Evolutionary conservation across 2,888 invertebrate genomes (phyloP), one percentile per base, ranked within the genome.

Genomic region (Aelia acuminata): DNA sequence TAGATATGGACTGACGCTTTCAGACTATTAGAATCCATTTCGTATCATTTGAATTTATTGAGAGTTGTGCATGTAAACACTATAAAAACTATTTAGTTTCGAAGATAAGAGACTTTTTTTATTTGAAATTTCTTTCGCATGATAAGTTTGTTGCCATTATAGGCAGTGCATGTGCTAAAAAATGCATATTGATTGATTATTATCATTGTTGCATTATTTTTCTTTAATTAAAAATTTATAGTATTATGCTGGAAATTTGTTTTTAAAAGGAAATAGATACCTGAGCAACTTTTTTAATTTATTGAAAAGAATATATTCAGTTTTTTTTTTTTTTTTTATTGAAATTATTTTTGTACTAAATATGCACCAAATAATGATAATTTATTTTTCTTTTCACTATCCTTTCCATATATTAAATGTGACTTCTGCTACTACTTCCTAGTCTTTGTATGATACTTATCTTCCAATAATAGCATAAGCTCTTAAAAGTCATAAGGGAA

Each of bases 1-100:
- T 70, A 70, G 63, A 70, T 35, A 18, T 70, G 63, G 63, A 70
- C 7, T 70, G 31, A 35, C 63, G 63, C 31, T 70, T 35, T 70
- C 63, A 57, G 15, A 57, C 31, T 15, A 70, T 35, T 70, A 31
- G 20, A 70, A 3, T 70, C 18, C 31, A 70, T 35, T 35, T 70
- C 18, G 35, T 70, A 35, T 35, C 35, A 70, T 70, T 20, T 18
- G 18, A 70, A 18, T 20, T 70, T 26, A 13, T 31, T 18, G 31
- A 8, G 2, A 31, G 7, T 35, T 70, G 18, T 70, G 63, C 63
- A 70, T 70, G 63, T 35, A 35, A n/a, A 35, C 18, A 20, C 7
- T 35, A 15, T 35, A 18, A 20, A 20, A 70, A 35, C 63, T 70
- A 31, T 70, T 31, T 63, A 31, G 4, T 63, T 70, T 70, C 63